phyloP scores from a whole-genome alignment of 2,888 invertebrate species.

The Bembecia ichneumoniformis region DNA sequence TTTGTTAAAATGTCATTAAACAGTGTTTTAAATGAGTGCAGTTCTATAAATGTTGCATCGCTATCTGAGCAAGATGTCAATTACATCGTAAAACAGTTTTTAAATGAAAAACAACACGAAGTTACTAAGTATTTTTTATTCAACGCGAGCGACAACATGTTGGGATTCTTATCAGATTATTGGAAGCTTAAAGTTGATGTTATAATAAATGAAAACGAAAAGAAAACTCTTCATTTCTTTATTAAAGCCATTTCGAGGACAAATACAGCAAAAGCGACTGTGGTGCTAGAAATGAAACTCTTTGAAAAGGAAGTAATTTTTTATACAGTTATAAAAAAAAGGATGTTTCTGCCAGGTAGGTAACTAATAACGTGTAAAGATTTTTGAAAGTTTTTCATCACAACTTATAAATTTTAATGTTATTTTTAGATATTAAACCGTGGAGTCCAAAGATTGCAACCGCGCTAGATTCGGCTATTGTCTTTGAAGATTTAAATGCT shows the following conservation, averaged over 20 bases:
- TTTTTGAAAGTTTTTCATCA: background rate
- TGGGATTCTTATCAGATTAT: constrained; percentile 58
- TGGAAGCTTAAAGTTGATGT: constrained; percentile 43
- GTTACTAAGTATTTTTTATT: constrained; percentile 28
- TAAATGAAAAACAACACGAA: too few relatives aligned
- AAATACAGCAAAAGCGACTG: constrained; percentile 49
- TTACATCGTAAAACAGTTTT: constrained; percentile 13
- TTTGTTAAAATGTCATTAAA: background rate
- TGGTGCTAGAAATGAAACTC: constrained; percentile 43
- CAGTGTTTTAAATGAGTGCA: too few relatives aligned
- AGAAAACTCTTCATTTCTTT: constrained; percentile 34
- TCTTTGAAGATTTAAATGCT: constrained; percentile 54
- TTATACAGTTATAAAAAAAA: constrained; percentile 38
- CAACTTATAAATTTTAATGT: background rate
- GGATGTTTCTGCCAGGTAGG: constrained; percentile 39
- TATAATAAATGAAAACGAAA: constrained; percentile 16
- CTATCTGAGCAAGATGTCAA: too few relatives aligned
- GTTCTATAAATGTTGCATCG: too few relatives aligned
- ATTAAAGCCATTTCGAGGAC: constrained; percentile 45
- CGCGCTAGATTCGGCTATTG: constrained; percentile 36
- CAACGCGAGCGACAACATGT: constrained; percentile 52
- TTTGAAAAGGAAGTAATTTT: constrained; percentile 48
- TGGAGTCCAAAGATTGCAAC: constrained; percentile 46
- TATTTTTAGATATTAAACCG: constrained; percentile 29
- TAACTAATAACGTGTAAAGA: background rate